phyloP scores from a whole-genome alignment of 2,113 vertebrate genomes.

The Channa maculata region DNA sequence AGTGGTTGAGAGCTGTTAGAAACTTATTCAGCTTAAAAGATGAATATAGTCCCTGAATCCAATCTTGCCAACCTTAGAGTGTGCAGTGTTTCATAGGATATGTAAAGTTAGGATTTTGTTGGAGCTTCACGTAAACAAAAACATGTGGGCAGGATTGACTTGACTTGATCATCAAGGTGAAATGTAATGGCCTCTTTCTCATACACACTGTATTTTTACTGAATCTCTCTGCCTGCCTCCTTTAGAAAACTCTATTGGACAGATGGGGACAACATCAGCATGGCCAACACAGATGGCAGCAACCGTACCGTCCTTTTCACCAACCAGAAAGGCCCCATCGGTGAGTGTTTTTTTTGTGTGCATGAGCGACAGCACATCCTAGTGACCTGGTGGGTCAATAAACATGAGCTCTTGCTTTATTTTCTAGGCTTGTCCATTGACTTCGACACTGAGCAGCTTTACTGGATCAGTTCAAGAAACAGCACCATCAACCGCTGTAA shows the following conservation, averaged over 20 bases:
- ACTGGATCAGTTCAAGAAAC: slow-evolving; percentile 97
- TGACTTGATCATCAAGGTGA: neutral
- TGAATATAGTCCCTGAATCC: no score
- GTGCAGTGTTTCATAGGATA: no score
- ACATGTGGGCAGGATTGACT: no score
- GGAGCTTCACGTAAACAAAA: no score
- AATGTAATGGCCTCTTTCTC: neutral
- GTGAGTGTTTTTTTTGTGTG: slow-evolving; percentile 77
- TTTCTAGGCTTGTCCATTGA: slow-evolving; percentile 92
- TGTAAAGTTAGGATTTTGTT: no score
- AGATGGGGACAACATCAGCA: slow-evolving; percentile 95
- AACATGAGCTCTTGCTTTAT: neutral
- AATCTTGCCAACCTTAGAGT: neutral
- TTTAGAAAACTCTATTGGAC: slow-evolving; percentile 97
- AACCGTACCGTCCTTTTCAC: slow-evolving; percentile 91
- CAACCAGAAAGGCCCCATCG: slow-evolving; percentile 93
- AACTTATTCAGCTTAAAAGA: no score
- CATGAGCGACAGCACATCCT: slow-evolving; percentile 16
- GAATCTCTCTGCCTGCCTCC: slow-evolving; percentile 10
- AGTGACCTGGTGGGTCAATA: slow-evolving; percentile 15
- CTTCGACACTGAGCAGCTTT: slow-evolving; percentile 89
- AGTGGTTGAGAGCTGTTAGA: no score
- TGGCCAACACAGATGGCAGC: slow-evolving; percentile 95
- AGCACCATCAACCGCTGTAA: slow-evolving; percentile 93
- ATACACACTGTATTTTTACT: neutral